Evolutionary conservation across 2,113 vertebrate genomes (phyloP).

Genomic region (Pelvicachromis taeniatus): DNA sequence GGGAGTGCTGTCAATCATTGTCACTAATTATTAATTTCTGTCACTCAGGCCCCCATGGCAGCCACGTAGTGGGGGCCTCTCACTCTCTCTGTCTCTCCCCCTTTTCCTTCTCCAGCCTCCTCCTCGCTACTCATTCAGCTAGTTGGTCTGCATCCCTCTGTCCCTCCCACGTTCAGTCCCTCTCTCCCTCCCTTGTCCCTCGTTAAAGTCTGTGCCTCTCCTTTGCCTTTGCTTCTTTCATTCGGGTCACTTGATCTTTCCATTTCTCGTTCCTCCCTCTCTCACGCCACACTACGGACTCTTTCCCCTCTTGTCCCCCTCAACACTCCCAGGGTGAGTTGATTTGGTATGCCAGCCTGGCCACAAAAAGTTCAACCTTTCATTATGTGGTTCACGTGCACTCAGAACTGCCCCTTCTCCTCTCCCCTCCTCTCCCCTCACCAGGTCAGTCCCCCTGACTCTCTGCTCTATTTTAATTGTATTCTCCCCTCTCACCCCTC

Average conservation of each 20-base stretch:
- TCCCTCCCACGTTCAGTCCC: constrained; percentile 35
- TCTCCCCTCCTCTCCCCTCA: constrained; percentile 65
- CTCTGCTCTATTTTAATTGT: constrained; percentile 70
- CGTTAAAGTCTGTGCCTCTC: constrained; percentile 52
- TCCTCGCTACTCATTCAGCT: constrained; percentile 55
- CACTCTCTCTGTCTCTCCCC: constrained; percentile 13
- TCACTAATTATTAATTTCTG: constrained; percentile 99
- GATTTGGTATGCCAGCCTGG: constrained; percentile 84
- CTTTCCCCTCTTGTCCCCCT: background rate
- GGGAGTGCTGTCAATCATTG: constrained; percentile 98
- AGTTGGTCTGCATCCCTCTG: constrained; percentile 25
- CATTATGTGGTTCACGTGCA: constrained; percentile 77
- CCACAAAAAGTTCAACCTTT: constrained; percentile 81
- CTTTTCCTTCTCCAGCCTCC: constrained; percentile 48
- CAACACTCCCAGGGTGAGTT: constrained; percentile 80
- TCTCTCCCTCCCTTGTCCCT: constrained; percentile 48
- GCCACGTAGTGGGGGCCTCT: constrained; percentile 66
- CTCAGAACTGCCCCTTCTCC: constrained; percentile 44
- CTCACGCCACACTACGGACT: constrained; percentile 21
- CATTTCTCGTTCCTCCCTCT: constrained; percentile 27
- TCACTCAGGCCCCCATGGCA: constrained; percentile 96
- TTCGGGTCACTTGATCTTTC: constrained; percentile 41
- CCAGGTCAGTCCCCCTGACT: constrained; percentile 82
- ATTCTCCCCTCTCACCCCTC: constrained; percentile 56
- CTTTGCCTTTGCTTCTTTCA: constrained; percentile 33